Evolutionary conservation across 2,797 vertebrate genomes (phyloP).

Genomic region (Sciaenops ocellatus): DNA sequence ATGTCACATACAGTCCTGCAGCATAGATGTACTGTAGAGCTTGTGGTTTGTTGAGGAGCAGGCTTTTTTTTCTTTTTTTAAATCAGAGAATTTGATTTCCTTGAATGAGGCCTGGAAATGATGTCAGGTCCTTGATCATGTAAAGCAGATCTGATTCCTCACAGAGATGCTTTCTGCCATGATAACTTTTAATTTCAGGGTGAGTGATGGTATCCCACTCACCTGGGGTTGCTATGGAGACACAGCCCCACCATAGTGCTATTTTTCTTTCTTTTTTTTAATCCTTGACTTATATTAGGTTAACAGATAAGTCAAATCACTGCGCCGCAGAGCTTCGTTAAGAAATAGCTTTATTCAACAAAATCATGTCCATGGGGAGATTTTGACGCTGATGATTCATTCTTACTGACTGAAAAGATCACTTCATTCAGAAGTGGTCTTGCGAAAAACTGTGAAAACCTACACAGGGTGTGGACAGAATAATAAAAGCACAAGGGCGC

Average conservation of each 20-base stretch:
- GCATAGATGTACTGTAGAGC: constrained; percentile 28
- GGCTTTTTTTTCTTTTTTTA: neutral
- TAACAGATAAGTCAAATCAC: constrained; percentile 20
- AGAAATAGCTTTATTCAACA: constrained; percentile 34
- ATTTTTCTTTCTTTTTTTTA: constrained; percentile 9
- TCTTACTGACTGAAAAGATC: constrained; percentile 55
- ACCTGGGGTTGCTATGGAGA: constrained; percentile 58
- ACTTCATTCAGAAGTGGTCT: constrained; percentile 21
- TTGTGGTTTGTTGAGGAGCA: constrained; percentile 34
- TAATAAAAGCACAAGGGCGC: constrained; percentile 41
- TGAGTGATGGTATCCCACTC: constrained; percentile 21
- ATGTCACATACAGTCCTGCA: constrained; percentile 50
- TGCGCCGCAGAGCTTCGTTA: constrained; percentile 9
- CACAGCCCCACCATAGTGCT: constrained; percentile 30
- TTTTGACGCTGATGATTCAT: constrained; percentile 4
- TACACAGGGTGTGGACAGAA: constrained; percentile 33
- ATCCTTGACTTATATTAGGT: constrained; percentile 22
- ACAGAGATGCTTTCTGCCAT: constrained; percentile 40
- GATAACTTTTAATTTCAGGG: constrained; percentile 39
- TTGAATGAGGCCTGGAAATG: constrained; percentile 5
- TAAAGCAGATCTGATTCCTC: constrained; percentile 24
- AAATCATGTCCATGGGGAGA: constrained; percentile 23
- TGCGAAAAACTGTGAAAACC: constrained; percentile 41
- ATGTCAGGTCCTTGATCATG: constrained; percentile 18
- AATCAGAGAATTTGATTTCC: constrained; percentile 1